Evolutionary conservation across 2,797 vertebrate species (phyloP).

Genomic region (Lepidocolaptes lacrymiger): DNA sequence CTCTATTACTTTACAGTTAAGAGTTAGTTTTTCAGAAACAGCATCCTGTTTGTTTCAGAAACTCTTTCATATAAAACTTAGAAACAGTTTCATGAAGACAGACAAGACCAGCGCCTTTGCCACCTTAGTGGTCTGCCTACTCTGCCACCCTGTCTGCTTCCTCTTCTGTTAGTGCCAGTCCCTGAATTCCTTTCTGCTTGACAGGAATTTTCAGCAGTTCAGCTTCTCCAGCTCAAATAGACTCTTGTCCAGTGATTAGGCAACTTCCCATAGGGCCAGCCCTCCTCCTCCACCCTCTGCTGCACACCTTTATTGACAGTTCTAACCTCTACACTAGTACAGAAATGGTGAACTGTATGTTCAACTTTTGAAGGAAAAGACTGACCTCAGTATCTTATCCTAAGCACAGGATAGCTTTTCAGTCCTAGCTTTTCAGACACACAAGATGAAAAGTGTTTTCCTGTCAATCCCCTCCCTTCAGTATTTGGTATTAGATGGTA

Average conservation of each 20-base stretch:
- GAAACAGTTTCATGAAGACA: not conserved
- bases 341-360: not conserved
- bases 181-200: not conserved
- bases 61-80: not conserved
- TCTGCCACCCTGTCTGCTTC: not conserved
- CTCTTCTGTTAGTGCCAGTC: not conserved
- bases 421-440: not conserved
- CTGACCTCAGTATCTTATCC: not conserved
- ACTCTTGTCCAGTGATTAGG: not conserved
- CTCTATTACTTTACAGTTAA: not conserved
- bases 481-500: not conserved
- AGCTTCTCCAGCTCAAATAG: not conserved
- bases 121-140: not conserved
- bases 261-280: not conserved
- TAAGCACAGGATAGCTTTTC: not conserved
- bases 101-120: not conserved
- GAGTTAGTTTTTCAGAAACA: not conserved
- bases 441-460: not conserved
- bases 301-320: fast-evolving
- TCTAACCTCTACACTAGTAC: not conserved
- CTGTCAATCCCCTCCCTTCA: not conserved
- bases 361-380: not conserved
- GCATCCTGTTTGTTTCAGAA: not conserved
- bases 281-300: not conserved
- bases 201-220: not conserved